phyloP scores from a whole-genome alignment of 2,797 vertebrate species.

The Oophaga sylvatica region DNA sequence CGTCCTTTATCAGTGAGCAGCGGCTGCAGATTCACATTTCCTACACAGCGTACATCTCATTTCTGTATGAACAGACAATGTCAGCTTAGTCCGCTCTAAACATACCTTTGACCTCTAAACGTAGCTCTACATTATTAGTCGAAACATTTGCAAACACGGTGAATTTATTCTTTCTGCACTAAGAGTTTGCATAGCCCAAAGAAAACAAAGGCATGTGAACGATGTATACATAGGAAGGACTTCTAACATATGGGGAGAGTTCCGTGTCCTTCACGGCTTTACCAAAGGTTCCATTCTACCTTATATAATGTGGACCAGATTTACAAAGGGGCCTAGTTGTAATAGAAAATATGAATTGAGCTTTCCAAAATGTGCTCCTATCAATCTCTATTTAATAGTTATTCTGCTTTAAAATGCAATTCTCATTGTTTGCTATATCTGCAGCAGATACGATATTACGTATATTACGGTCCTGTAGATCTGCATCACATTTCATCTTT shows the following conservation, averaged over 20 bases:
- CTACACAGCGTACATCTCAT: not conserved
- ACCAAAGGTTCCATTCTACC: not conserved
- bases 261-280: not conserved
- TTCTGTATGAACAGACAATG: constrained; percentile 11
- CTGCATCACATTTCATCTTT: not conserved
- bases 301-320: not conserved
- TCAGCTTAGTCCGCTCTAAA: constrained; percentile 8
- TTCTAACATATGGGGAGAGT: not conserved
- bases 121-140: constrained; percentile 19
- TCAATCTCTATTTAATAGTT: not conserved
- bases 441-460: not conserved
- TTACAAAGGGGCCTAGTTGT: not conserved
- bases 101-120: constrained; percentile 19
- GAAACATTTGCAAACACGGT: constrained; percentile 27
- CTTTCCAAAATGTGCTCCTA: not conserved
- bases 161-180: constrained; percentile 13
- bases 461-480: not conserved
- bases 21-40: not conserved
- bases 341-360: not conserved
- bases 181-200: constrained; percentile 31
- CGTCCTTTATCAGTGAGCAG: not conserved
- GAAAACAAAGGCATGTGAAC: constrained; percentile 27
- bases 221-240: constrained; percentile 4
- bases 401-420: not conserved
- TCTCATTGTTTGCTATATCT: not conserved